Evolutionary conservation across 1,140 invertebrate species (phyloP).

Genomic region (Microplitis mediator): DNA sequence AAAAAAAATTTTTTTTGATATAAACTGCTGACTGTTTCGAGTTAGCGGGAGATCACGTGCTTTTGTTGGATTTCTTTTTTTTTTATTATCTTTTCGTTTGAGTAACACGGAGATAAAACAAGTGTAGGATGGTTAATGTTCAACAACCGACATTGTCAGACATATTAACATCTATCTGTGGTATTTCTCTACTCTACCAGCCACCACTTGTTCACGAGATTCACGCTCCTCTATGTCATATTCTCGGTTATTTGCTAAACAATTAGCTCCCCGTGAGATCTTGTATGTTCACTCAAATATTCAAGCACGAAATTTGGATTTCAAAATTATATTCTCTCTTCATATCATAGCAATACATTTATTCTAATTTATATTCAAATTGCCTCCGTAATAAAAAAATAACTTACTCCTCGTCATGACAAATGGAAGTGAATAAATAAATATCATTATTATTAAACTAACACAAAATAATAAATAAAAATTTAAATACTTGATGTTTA

Average conservation of each 20-base stretch:
- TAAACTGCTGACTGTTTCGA: no score
- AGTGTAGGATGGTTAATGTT: neutral
- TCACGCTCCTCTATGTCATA: neutral
- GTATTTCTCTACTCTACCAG: neutral
- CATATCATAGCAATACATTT: no score
- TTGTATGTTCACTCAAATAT: conserved; percentile 5
- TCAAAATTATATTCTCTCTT: no score
- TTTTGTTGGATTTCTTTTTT: neutral
- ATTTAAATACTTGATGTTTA: no score
- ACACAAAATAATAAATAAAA: no score
- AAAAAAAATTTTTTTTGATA: no score
- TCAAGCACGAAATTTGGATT: neutral
- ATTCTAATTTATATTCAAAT: neutral
- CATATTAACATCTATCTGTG: conserved; percentile 18
- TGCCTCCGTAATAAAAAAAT: neutral
- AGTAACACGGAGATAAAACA: neutral
- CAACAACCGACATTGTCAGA: conserved; percentile 17
- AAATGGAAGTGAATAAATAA: no score
- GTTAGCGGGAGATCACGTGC: neutral
- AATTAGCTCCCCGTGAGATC: conserved; percentile 6
- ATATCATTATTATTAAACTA: no score
- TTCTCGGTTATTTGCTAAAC: conserved; percentile 19
- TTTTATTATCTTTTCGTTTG: neutral
- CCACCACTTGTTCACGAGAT: neutral
- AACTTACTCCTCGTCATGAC: no score